Evolutionary conservation across 2,113 vertebrate genomes (phyloP).

Genomic region (Hypanus sabinus): DNA sequence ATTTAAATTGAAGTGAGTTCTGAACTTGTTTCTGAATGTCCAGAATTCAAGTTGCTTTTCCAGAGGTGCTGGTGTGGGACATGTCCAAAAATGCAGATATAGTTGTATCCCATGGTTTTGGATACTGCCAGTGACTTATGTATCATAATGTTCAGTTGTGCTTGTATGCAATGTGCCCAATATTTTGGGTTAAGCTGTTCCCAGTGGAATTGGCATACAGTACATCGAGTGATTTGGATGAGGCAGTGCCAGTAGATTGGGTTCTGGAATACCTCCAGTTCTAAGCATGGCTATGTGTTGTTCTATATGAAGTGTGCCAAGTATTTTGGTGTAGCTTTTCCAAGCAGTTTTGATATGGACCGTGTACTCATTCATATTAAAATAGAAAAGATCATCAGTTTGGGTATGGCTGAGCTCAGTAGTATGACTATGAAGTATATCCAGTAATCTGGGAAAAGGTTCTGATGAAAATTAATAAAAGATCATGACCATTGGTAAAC

Average conservation of each 20-base stretch:
- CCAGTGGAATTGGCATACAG: neutral
- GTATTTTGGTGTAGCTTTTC: neutral
- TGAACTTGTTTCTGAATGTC: no score
- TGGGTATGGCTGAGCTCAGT: neutral
- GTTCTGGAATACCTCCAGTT: neutral
- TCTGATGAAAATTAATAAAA: neutral
- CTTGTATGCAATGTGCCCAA: no score
- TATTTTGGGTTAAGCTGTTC: neutral
- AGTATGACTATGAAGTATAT: neutral
- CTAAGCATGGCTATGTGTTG: neutral
- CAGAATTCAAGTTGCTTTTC: no score
- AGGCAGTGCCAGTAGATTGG: neutral
- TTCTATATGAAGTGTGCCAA: neutral
- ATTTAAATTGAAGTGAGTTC: no score
- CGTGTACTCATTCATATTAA: no score
- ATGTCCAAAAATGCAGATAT: neutral
- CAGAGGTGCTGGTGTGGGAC: neutral
- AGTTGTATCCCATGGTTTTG: no score
- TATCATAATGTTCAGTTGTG: no score
- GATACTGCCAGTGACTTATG: no score
- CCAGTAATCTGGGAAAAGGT: neutral
- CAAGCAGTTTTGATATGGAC: neutral
- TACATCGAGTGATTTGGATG: neutral
- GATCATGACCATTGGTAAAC: neutral
- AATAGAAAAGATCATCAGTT: neutral